phyloP scores from a whole-genome alignment of 2,113 vertebrate species.

The Corythornis vintsioides region DNA sequence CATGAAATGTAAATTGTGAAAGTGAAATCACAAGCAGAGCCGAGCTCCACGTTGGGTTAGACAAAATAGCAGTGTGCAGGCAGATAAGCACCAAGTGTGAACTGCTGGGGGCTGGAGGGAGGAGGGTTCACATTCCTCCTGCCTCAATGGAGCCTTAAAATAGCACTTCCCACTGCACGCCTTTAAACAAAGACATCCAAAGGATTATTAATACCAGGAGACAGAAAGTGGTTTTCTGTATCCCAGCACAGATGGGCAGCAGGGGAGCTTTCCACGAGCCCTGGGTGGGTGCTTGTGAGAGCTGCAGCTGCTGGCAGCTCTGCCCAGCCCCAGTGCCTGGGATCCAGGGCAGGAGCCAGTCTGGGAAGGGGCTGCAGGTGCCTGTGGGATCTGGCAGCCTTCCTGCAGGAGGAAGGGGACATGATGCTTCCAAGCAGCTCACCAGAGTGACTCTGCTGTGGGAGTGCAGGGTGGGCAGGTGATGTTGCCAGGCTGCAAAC shows the following conservation, averaged over 20 bases:
- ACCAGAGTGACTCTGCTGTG: rapidly evolving
- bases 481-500: background rate
- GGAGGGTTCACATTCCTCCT: constrained; percentile 39
- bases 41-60: constrained; percentile 25
- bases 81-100: constrained; percentile 50
- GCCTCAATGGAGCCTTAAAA: constrained; percentile 64
- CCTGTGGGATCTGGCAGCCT: background rate
- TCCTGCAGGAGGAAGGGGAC: background rate
- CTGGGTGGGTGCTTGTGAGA: rapidly evolving
- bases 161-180: constrained; percentile 59
- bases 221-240: background rate
- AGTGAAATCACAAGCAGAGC: background rate
- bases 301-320: background rate
- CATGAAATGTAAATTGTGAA: constrained; percentile 46
- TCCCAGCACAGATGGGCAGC: background rate
- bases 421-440: rapidly evolving
- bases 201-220: constrained; percentile 48
- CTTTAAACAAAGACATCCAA: constrained; percentile 51
- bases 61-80: constrained; percentile 40
- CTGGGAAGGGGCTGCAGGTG: background rate
- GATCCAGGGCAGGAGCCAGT: background rate
- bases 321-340: background rate
- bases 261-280: background rate
- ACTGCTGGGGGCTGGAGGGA: background rate
- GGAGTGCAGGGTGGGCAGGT: background rate